These are phyloP conservation scores for Stenopsyche tienmushanensis DNA, from an alignment of 1,140 invertebrate species.

Conservation along the genomic window DNA sequence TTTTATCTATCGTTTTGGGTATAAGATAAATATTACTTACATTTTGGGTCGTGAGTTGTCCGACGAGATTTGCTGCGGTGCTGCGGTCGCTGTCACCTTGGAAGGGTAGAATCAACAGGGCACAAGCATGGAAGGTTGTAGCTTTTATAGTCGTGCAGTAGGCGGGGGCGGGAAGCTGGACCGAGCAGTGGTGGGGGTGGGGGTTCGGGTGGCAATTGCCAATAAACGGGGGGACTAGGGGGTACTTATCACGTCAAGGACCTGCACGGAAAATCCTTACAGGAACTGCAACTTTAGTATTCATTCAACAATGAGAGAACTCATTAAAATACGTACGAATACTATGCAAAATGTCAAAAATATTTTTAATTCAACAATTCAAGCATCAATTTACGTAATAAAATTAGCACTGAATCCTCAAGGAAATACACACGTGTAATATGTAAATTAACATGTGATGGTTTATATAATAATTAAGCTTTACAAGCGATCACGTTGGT, in stretches of 20 bases:
- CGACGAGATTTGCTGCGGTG: too few relatives aligned
- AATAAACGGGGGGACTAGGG: too few relatives aligned
- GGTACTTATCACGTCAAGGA: background rate
- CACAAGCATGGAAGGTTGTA: background rate
- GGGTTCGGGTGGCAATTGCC: background rate
- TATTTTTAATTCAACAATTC: too few relatives aligned
- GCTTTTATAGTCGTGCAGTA: constrained; percentile 2
- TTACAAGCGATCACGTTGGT: too few relatives aligned
- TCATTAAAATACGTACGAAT: background rate
- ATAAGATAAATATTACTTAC: too few relatives aligned
- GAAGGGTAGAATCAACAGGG: constrained; percentile 5
- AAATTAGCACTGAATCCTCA: too few relatives aligned
- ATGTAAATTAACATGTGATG: too few relatives aligned
- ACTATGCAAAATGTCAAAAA: background rate
- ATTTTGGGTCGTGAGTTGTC: too few relatives aligned
- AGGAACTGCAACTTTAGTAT: background rate
- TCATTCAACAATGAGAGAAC: background rate
- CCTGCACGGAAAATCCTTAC: background rate
- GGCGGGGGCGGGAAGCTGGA: background rate
- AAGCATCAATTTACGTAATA: too few relatives aligned
- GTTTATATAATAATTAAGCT: too few relatives aligned
- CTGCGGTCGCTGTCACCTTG: background rate
- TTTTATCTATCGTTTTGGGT: too few relatives aligned
- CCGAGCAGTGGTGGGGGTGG: background rate
- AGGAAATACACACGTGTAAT: too few relatives aligned